A percentile compares a stretch with the other conserved stretches of the same genome.
phyloP scores from a whole-genome alignment of 1,140 invertebrate genomes.

The Gryllus bimaculatus region DNA sequence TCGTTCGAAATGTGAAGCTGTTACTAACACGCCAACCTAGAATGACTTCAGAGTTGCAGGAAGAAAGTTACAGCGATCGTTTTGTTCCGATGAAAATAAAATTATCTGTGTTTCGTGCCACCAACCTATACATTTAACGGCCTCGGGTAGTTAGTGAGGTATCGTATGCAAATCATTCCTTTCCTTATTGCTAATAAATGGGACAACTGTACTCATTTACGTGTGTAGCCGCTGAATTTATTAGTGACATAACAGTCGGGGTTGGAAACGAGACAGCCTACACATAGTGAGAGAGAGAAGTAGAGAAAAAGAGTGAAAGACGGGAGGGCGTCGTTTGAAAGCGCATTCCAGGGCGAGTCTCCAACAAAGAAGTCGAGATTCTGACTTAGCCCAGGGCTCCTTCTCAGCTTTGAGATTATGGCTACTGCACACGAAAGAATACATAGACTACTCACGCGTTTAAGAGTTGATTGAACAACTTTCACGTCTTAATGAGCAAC shows the following conservation, averaged over 20 bases:
- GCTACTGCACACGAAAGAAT: not conserved
- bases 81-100: not conserved
- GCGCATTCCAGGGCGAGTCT: not conserved
- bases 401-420: not conserved
- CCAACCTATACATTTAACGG: not conserved
- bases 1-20: not conserved
- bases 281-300: not conserved
- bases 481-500: conserved; percentile 1
- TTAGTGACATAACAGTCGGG: not conserved
- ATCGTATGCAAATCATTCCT: conserved; percentile 1
- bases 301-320: not conserved
- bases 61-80: not conserved
- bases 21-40: not conserved
- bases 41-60: not conserved
- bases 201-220: not conserved
- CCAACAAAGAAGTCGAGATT: not conserved
- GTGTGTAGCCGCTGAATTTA: not conserved
- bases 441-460: not conserved
- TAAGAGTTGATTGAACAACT: not conserved
- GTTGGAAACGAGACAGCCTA: not conserved
- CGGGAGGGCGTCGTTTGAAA: not conserved
- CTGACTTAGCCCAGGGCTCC: not conserved
- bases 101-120: not conserved
- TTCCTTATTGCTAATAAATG: conserved; percentile 1
- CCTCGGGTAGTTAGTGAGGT: not conserved